phyloP scores from a whole-genome alignment of 2,797 vertebrate species.

The Enteromius trimaculatus region DNA sequence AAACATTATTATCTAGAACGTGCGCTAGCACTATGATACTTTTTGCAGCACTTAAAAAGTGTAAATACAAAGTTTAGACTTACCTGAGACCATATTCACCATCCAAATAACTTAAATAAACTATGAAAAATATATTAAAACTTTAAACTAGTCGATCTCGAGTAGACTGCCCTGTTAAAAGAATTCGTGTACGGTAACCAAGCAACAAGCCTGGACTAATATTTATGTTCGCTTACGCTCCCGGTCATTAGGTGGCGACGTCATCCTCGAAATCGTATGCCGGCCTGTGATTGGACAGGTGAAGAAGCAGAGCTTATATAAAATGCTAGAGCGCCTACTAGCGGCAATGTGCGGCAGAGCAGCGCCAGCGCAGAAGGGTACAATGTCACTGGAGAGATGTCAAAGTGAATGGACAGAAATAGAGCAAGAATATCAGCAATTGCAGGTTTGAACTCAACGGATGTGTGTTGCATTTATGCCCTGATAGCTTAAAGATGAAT shows the following conservation, averaged over 20 bases:
- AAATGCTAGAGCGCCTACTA: not conserved
- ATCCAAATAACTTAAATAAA: not conserved
- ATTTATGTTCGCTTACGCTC: not conserved
- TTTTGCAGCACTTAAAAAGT: not conserved
- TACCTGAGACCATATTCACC: not conserved
- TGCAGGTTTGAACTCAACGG: conserved; percentile 81
- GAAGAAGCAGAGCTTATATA: conserved; percentile 26
- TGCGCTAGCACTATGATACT: too few relatives aligned
- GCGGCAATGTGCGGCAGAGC: conserved; percentile 15
- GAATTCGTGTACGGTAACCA: conserved; percentile 61
- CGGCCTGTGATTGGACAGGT: not conserved
- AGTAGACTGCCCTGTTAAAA: too few relatives aligned
- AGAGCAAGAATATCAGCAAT: conserved; percentile 88
- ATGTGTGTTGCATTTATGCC: not conserved
- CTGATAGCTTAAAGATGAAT: not conserved
- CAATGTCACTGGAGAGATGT: conserved; percentile 83
- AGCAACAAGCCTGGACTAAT: conserved; percentile 65
- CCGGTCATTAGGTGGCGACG: conserved; percentile 10
- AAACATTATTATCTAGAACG: not conserved
- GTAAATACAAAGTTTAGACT: not conserved
- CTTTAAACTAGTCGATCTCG: not conserved
- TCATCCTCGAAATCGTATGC: not conserved
- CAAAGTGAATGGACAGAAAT: conserved; percentile 87
- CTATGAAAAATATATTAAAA: not conserved
- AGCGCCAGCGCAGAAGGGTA: conserved; percentile 45